These are phyloP conservation scores for Aspidiotus rigidus DNA, from an alignment of 2,888 invertebrate genomes.

Conservation along the genomic window DNA sequence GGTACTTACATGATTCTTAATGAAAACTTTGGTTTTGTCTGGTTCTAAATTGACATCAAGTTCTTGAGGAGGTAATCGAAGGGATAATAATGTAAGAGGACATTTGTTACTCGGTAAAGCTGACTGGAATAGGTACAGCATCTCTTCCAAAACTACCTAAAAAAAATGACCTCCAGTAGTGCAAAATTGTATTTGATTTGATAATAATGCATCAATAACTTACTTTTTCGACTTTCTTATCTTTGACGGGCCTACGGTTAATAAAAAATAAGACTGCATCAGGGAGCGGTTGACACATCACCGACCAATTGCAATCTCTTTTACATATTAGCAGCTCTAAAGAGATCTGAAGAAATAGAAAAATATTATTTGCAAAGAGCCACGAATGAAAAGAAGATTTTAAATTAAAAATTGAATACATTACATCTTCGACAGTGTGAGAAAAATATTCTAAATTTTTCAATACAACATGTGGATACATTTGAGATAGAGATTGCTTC, in stretches of 20 bases:
- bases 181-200: conserved; percentile 1
- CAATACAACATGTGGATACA: conserved; percentile 31
- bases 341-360: conserved; percentile 38
- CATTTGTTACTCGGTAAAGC: conserved; percentile 43
- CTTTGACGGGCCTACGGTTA: conserved; percentile 49
- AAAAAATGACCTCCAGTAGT: conserved; percentile 36
- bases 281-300: conserved; percentile 35
- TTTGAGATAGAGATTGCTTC: conserved; percentile 36
- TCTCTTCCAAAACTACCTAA: conserved; percentile 45
- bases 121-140: conserved; percentile 42
- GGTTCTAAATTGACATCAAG: conserved; percentile 54
- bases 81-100: conserved; percentile 45
- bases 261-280: conserved; percentile 44
- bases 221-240: conserved; percentile 51
- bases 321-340: conserved; percentile 42
- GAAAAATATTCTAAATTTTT: conserved; percentile 39
- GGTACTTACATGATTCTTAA: conserved; percentile 47
- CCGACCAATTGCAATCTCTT: conserved; percentile 39
- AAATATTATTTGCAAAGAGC: neutral
- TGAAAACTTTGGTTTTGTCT: conserved; percentile 49
- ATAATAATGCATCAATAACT: conserved; percentile 7
- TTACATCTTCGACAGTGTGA: conserved; percentile 38
- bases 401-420: conserved; percentile 14
- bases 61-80: conserved; percentile 44
- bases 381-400: neutral